phyloP scores from a whole-genome alignment of 2,888 invertebrate genomes.

The Drosophila austrosaltans region DNA sequence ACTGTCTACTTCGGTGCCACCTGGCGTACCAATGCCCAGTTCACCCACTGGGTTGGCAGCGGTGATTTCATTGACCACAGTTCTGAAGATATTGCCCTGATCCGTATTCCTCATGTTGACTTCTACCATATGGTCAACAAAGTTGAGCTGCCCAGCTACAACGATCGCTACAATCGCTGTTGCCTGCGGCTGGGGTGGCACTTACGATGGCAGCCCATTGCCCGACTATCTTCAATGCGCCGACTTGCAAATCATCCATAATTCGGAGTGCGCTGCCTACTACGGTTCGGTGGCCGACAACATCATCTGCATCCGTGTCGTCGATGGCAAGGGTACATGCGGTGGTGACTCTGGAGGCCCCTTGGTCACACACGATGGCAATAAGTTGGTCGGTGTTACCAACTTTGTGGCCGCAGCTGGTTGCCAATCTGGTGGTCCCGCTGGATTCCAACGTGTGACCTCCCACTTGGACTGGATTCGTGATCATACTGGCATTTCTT shows the following conservation, averaged over 20 bases:
- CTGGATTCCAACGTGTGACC: constrained; percentile 57
- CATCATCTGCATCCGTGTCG: constrained; percentile 37
- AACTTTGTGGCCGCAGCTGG: constrained; percentile 59
- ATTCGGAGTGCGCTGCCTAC: constrained; percentile 80
- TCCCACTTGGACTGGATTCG: constrained; percentile 68
- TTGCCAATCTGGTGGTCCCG: constrained; percentile 50
- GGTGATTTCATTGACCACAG: constrained; percentile 58
- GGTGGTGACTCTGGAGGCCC: constrained; percentile 83
- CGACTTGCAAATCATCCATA: constrained; percentile 63
- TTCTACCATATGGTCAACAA: constrained; percentile 55
- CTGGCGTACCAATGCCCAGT: constrained; percentile 62
- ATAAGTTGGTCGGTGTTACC: constrained; percentile 52
- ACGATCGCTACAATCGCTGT: constrained; percentile 55
- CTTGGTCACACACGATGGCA: constrained; percentile 55
- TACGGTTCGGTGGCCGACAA: constrained; percentile 62
- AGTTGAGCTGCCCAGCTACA: constrained; percentile 54
- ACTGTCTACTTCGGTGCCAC: constrained; percentile 64
- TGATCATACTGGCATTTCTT: constrained; percentile 49
- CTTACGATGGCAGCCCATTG: constrained; percentile 64
- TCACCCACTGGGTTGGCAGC: constrained; percentile 58
- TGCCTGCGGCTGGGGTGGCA: constrained; percentile 72
- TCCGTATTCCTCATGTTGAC: constrained; percentile 65
- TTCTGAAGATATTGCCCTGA: constrained; percentile 61
- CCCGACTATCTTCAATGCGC: constrained; percentile 66
- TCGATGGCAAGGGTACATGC: constrained; percentile 75